These are phyloP conservation scores for Epinephelus malabaricus DNA, from an alignment of 2,797 vertebrate genomes.

Conservation along the genomic window DNA sequence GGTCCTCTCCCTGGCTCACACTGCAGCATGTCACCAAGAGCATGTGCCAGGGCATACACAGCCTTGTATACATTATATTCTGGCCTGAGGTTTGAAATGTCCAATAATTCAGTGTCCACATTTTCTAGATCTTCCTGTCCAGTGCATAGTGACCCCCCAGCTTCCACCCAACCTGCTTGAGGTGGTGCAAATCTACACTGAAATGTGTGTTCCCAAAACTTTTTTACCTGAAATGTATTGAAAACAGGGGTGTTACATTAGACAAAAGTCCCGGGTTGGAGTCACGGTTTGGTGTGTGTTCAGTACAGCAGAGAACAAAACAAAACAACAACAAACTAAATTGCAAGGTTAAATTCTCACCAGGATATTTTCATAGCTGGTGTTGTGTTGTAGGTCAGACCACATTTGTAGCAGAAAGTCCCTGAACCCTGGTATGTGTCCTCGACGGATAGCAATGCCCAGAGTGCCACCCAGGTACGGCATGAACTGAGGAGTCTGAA, in stretches of 20 bases:
- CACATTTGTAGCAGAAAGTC: slow-evolving; percentile 48
- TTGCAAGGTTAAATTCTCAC: slow-evolving; percentile 23
- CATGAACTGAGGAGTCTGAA: slow-evolving; percentile 38
- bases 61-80: slow-evolving; percentile 71
- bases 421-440: too few species aligned
- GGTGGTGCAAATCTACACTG: slow-evolving; percentile 54
- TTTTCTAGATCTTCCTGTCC: slow-evolving; percentile 55
- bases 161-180: slow-evolving; percentile 13
- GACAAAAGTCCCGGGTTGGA: too few species aligned
- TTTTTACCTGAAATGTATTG: slow-evolving; percentile 38
- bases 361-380: slow-evolving; percentile 56
- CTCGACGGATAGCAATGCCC: too few species aligned
- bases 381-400: slow-evolving; percentile 46
- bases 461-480: too few species aligned
- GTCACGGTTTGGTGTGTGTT: too few species aligned
- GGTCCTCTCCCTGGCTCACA: slow-evolving; percentile 74
- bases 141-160: slow-evolving; percentile 53
- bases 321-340: too few species aligned
- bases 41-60: slow-evolving; percentile 79
- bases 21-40: slow-evolving; percentile 67
- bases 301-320: too few species aligned
- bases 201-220: slow-evolving; percentile 72
- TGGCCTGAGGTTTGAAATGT: slow-evolving; percentile 65
- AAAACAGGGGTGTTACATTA: too few species aligned
- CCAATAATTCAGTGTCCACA: slow-evolving; percentile 54